phyloP scores from a whole-genome alignment of 2,113 vertebrate species.

The Oncorhynchus gorbuscha region DNA sequence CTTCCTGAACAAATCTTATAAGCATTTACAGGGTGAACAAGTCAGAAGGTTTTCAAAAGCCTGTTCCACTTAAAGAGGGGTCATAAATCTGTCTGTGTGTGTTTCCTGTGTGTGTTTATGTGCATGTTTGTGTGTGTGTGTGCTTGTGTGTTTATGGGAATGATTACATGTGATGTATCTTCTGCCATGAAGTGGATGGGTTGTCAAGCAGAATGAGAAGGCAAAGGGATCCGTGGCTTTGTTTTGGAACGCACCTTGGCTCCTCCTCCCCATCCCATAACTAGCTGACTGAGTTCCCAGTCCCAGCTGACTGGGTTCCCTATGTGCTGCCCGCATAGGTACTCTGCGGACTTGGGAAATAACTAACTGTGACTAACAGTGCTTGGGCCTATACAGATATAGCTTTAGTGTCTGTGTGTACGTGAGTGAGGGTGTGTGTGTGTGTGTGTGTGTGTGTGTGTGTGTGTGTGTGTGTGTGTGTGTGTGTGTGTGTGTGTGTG shows the following conservation, averaged over 20 bases:
- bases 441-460: no score
- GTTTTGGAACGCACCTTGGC: background rate
- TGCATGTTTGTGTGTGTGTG: background rate
- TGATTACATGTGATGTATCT: slow-evolving; percentile 15
- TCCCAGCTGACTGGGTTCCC: background rate
- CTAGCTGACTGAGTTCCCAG: background rate
- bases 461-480: no score
- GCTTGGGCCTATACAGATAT: slow-evolving; percentile 46
- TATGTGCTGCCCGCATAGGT: background rate
- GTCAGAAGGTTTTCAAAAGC: background rate
- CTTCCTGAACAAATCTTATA: slow-evolving; percentile 1
- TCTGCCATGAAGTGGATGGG: background rate
- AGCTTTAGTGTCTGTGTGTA: no score
- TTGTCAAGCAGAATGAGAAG: background rate
- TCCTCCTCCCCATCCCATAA: background rate
- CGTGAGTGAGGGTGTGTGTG: no score
- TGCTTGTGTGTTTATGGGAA: slow-evolving; percentile 25
- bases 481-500: no score
- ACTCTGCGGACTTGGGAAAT: background rate
- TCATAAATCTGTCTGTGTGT: background rate
- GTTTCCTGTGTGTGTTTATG: background rate
- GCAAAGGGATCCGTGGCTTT: background rate
- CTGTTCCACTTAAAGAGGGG: background rate
- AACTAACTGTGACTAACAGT: background rate
- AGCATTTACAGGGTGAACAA: background rate